Conservation (phyloP, 2,113 vertebrate genomes). For the Oceanodroma tethys region DNA sequence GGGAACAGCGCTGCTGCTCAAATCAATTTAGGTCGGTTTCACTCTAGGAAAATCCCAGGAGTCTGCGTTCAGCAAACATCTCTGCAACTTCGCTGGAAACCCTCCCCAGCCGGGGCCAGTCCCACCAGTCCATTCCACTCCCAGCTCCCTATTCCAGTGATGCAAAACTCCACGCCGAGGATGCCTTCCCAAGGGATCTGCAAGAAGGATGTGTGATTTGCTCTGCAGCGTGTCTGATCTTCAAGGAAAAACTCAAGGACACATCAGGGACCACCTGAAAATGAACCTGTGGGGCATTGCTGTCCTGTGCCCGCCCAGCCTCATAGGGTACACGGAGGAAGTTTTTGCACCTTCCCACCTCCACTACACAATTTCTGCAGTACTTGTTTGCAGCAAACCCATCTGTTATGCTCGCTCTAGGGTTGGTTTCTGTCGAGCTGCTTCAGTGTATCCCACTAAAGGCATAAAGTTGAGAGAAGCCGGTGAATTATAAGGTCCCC, state of each 20-base stretch:
- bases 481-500: background rate
- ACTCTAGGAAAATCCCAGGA: background rate
- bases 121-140: background rate
- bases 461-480: background rate
- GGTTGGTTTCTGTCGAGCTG: background rate
- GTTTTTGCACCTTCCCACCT: background rate
- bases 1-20: background rate
- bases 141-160: background rate
- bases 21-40: background rate
- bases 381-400: background rate
- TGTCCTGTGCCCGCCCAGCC: accelerated
- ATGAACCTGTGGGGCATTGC: background rate
- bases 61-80: background rate
- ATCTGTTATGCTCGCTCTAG: background rate
- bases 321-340: accelerated
- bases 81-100: background rate
- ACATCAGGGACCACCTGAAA: background rate
- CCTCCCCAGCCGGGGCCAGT: background rate
- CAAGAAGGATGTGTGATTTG: accelerated
- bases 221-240: background rate
- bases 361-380: background rate
- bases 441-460: background rate
- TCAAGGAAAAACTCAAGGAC: background rate
- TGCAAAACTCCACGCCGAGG: background rate
- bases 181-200: background rate